Evolutionary conservation across 2,113 vertebrate genomes (phyloP).

Genomic region (Patagioenas fasciata): DNA sequence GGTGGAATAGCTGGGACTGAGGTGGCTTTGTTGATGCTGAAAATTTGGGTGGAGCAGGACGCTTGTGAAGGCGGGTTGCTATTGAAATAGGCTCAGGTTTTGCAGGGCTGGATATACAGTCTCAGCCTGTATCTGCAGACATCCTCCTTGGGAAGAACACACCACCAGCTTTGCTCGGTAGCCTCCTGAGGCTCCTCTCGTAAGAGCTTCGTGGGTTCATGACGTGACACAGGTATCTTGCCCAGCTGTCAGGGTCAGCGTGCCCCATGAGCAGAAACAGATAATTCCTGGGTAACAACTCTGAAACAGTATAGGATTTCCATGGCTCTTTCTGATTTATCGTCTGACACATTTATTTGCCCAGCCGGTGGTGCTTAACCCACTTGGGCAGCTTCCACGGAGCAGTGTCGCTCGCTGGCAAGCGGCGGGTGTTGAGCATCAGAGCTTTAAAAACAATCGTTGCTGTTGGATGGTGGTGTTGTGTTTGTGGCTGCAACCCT

Average conservation of each 20-base stretch:
- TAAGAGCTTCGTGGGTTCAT: not conserved
- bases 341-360: constrained; percentile 8
- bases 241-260: not conserved
- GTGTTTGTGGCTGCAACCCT: not conserved
- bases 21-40: not conserved
- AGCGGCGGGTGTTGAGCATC: not conserved
- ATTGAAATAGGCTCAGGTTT: not conserved
- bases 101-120: not conserved
- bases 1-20: not conserved
- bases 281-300: not conserved
- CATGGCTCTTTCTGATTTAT: constrained; percentile 18
- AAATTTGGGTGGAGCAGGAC: not conserved
- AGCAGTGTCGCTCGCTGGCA: not conserved
- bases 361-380: constrained; percentile 29
- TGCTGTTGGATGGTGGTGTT: not conserved
- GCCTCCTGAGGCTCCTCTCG: not conserved
- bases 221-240: not conserved
- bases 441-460: not conserved
- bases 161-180: not conserved
- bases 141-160: not conserved
- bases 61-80: not conserved
- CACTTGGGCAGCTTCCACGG: constrained; percentile 13
- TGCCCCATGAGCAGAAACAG: constrained; percentile 13
- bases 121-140: not conserved
- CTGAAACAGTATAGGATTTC: not conserved